Percentiles rank a stretch among this genome's conserved stretches.
These are phyloP conservation scores for Cylloceria caligata DNA, from an alignment of 2,888 invertebrate species.

Conservation along the genomic window DNA sequence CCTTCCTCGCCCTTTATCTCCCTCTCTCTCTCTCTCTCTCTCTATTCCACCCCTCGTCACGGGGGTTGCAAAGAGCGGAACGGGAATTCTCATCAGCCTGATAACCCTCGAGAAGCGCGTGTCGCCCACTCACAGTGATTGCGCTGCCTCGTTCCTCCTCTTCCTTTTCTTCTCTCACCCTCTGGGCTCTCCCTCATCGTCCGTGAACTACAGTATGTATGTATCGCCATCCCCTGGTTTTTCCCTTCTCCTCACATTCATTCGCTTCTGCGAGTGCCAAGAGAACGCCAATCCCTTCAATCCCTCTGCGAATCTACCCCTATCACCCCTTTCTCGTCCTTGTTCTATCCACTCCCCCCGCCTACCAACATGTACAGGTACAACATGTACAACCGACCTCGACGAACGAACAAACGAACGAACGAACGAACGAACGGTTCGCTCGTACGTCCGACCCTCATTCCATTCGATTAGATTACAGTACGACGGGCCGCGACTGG, in stretches of 20 bases:
- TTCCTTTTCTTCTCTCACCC: constrained; percentile 43
- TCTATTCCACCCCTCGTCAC: constrained; percentile 67
- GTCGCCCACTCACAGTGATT: constrained; percentile 84
- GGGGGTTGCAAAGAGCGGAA: constrained; percentile 64
- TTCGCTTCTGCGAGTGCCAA: constrained; percentile 53
- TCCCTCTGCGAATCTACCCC: constrained; percentile 62
- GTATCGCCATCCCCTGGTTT: constrained; percentile 56
- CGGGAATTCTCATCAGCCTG: constrained; percentile 80
- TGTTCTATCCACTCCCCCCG: constrained; percentile 28
- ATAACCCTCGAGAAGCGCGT: constrained; percentile 81
- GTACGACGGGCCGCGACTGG: constrained; percentile 71
- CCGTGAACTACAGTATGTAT: constrained; percentile 55
- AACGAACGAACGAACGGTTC: constrained; percentile 59
- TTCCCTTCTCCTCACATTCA: constrained; percentile 70
- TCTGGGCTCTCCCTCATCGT: constrained; percentile 51
- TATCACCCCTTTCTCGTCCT: constrained; percentile 63
- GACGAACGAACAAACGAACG: too few relatives aligned
- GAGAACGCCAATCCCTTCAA: constrained; percentile 68
- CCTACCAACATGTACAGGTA: constrained; percentile 46
- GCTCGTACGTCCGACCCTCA: constrained; percentile 64
- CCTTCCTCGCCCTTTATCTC: constrained; percentile 41
- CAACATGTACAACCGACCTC: constrained; percentile 54
- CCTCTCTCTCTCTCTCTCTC: constrained; percentile 46
- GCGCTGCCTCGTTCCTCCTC: constrained; percentile 72
- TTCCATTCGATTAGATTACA: constrained; percentile 79